Base-by-base conservation (phyloP, 2,888 invertebrate species). In the Ophioninae sp. region DNA sequence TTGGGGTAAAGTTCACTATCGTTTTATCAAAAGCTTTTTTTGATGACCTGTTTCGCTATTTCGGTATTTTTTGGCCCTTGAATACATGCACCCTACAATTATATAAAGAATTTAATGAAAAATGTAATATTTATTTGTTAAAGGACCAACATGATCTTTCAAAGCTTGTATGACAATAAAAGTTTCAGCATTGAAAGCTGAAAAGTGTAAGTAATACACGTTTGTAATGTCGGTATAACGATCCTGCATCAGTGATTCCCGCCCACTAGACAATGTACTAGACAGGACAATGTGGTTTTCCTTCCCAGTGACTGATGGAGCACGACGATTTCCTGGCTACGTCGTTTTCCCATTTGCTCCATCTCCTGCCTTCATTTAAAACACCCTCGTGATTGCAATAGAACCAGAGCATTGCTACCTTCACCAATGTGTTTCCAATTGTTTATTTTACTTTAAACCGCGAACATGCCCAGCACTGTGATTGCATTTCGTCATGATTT, bases 401-500 rank as follows among this genome's bases (percentile, higher is more conserved):
- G 30, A 2, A 30, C 30, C 30, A 30, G 30, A 2, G 30, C 30
- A 30, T 30, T 30, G 30, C 30, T 30, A 23, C 17, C 50, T 30
- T 68, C 10, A 37, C 21, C 6, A 13, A 10, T 5, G 20, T 17
- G 20, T 37, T 30, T 37, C n/a, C 56, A 56, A 23, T 57, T 30
- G 56, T 37, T 57, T 57, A 8, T 56, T 30, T 30, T 44, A 67
- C 21, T 44, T 64, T 44, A 7, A 21, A 10, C 10, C 20, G 6
- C 41, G 72, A 67, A 10, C 8, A 41, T 39, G 13, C n/a, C n/a
- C 62, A 50, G 57, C 17, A 56, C n/a, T 7, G 64, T 56, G 37
- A 64, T 64, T 64, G n/a, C 13, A 64, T 50, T 74, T 64, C 50
- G 50, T 30, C 30, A 30, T 6, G 30, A 62, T 73, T 61, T 37